phyloP scores from a whole-genome alignment of 2,888 invertebrate genomes.

The Perdita meconis region DNA sequence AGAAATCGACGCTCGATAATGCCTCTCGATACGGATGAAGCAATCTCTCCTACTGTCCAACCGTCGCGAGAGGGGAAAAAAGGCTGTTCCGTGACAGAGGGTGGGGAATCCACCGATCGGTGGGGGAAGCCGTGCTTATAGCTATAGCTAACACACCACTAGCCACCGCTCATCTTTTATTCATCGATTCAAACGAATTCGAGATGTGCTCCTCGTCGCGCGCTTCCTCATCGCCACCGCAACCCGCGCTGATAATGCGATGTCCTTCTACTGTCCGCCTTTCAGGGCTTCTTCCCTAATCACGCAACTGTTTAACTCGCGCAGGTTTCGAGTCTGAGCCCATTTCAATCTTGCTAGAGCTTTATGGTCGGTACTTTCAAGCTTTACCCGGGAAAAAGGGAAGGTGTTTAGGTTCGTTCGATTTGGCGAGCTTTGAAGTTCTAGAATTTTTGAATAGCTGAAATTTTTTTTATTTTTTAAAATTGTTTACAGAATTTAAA shows the following conservation, averaged over 20 bases:
- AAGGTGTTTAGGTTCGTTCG: too few species aligned
- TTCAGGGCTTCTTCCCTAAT: slow-evolving; percentile 28
- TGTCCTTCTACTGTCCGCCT: slow-evolving; percentile 26
- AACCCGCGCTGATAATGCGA: slow-evolving; percentile 17
- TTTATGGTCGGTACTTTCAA: too few species aligned
- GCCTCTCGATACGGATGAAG: slow-evolving; percentile 75
- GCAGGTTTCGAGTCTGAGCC: too few species aligned
- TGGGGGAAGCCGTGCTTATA: slow-evolving; percentile 45
- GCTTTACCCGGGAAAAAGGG: too few species aligned
- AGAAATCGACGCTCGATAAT: slow-evolving; percentile 77
- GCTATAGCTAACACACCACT: slow-evolving; percentile 42
- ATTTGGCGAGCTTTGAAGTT: too few species aligned
- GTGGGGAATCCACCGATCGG: slow-evolving; percentile 17
- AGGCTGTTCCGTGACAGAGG: slow-evolving; percentile 31
- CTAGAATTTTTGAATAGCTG: too few species aligned
- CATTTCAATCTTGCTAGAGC: too few species aligned
- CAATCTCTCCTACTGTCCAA: slow-evolving; percentile 71
- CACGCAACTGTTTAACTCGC: too few species aligned
- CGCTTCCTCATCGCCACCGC: slow-evolving; percentile 59
- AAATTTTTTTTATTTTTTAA: too few species aligned
- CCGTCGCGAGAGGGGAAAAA: slow-evolving; percentile 63
- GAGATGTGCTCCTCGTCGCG: slow-evolving; percentile 51
- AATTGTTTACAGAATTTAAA: too few species aligned
- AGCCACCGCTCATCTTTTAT: slow-evolving; percentile 62
- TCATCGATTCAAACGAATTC: slow-evolving; percentile 66